These are phyloP conservation scores for Anneissia japonica DNA, from an alignment of 35 echinoderm and acorn worm genomes.

Conservation along the genomic window DNA sequence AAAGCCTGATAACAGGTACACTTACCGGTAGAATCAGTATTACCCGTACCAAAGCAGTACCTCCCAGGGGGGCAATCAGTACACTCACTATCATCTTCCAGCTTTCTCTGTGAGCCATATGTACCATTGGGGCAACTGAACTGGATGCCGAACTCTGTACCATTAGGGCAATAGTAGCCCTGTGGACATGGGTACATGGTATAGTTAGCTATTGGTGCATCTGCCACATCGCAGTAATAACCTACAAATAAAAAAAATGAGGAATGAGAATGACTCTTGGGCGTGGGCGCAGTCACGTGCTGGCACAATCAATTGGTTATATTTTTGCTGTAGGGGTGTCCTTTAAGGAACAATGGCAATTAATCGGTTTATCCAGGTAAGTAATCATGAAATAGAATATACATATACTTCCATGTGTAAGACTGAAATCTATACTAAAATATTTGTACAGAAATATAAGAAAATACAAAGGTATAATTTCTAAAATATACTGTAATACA, in stretches of 20 bases:
- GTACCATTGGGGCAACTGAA: constrained; percentile 76
- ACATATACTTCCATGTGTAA: too few species aligned
- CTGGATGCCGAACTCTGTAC: constrained; percentile 80
- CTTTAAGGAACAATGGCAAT: too few species aligned
- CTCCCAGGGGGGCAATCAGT: constrained; percentile 64
- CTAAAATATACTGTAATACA: background rate
- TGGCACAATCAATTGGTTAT: too few species aligned
- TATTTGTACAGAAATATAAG: background rate
- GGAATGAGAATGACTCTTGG: too few species aligned
- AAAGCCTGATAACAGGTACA: too few species aligned
- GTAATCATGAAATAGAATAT: too few species aligned
- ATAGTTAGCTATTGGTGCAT: constrained; percentile 81
- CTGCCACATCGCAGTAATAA: constrained; percentile 80
- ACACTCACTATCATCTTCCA: constrained; percentile 70
- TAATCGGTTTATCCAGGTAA: too few species aligned
- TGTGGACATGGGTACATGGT: constrained; percentile 57
- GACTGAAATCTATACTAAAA: too few species aligned
- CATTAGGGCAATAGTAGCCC: constrained; percentile 86
- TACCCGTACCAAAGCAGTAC: constrained; percentile 72
- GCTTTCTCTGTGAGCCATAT: constrained; percentile 41
- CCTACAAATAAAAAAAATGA: constrained; percentile 54
- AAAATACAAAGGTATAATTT: background rate
- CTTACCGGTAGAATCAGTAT: constrained; percentile 45
- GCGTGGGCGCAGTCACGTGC: too few species aligned
- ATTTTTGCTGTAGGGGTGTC: too few species aligned